A percentile compares a stretch with the other conserved stretches of the same genome.
These are phyloP conservation scores for Distichodus sexfasciatus DNA, from an alignment of 2,797 vertebrate genomes.

Conservation along the genomic window DNA sequence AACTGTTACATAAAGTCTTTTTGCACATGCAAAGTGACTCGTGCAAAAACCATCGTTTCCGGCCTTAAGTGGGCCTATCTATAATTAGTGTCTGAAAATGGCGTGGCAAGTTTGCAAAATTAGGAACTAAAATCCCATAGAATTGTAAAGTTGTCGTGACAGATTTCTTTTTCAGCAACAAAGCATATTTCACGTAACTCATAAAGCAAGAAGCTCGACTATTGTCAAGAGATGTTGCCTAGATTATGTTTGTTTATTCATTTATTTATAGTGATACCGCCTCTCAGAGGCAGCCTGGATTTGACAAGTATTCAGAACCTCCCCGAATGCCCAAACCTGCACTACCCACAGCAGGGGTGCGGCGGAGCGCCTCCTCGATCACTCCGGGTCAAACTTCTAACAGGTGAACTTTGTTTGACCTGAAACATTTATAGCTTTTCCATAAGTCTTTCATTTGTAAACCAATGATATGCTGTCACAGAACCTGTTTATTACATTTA, in stretches of 20 bases:
- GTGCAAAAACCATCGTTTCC: slow-evolving; percentile 2
- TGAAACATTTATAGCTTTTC: no score
- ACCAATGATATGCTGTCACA: neutral
- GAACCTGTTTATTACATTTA: neutral
- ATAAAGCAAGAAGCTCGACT: no score
- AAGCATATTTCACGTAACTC: no score
- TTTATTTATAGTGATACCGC: neutral
- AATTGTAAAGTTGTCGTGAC: no score
- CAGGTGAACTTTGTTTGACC: slow-evolving; percentile 60
- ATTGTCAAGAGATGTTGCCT: no score
- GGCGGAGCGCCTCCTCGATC: slow-evolving; percentile 63
- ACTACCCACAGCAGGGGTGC: slow-evolving; percentile 50
- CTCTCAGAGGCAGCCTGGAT: slow-evolving; percentile 48
- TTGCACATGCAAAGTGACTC: slow-evolving; percentile 1
- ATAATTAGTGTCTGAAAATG: slow-evolving; percentile 4
- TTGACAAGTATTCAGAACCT: slow-evolving; percentile 40
- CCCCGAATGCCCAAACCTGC: slow-evolving; percentile 57
- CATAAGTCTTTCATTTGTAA: no score
- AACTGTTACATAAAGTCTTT: neutral
- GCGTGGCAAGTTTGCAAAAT: neutral
- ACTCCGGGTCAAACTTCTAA: slow-evolving; percentile 25
- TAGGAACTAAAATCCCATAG: neutral
- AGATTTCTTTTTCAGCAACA: no score
- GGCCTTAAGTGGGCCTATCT: neutral
- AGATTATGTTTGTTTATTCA: neutral